phyloP scores from a whole-genome alignment of 53 echinoderm and acorn worm species.

The Hippasteria phrygiana region DNA sequence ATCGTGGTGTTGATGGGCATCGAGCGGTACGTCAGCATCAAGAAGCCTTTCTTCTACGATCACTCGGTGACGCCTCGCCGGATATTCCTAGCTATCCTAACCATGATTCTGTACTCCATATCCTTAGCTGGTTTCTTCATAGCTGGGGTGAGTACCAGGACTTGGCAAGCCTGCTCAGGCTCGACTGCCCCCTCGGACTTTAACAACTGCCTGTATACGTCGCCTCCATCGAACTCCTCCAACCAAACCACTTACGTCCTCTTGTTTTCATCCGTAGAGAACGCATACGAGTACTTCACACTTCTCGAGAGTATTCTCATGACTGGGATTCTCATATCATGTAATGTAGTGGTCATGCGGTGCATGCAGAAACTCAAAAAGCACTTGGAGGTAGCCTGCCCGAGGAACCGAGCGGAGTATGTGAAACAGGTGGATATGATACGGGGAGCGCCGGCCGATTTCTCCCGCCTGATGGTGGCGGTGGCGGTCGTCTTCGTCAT shows the following conservation, averaged over 20 bases:
- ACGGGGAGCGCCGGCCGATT: slow-evolving; percentile 89
- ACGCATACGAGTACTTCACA: slow-evolving; percentile 75
- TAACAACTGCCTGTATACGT: background rate
- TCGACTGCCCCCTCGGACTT: background rate
- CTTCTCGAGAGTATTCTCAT: slow-evolving; percentile 72
- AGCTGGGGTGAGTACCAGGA: slow-evolving; percentile 42
- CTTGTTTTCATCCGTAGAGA: slow-evolving; percentile 32
- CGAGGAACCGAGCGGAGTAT: slow-evolving; percentile 90
- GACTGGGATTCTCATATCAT: slow-evolving; percentile 70
- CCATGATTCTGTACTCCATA: slow-evolving; percentile 67
- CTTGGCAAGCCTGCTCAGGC: background rate
- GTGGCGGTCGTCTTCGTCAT: slow-evolving; percentile 80
- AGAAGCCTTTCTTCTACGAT: slow-evolving; percentile 93
- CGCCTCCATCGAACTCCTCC: background rate
- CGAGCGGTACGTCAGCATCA: slow-evolving; percentile 90
- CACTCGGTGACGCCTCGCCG: slow-evolving; percentile 73
- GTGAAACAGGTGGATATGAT: slow-evolving; percentile 93
- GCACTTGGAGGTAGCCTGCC: slow-evolving; percentile 77
- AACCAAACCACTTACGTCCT: background rate
- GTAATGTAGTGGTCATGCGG: slow-evolving; percentile 84
- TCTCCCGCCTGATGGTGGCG: slow-evolving; percentile 92
- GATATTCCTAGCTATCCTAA: slow-evolving; percentile 57
- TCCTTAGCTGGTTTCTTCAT: slow-evolving; percentile 60
- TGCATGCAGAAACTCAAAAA: slow-evolving; percentile 81
- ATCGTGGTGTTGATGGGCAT: slow-evolving; percentile 92